These are phyloP conservation scores for Oxygymnocypris stewartii DNA, from an alignment of 2,113 vertebrate species.

Conservation along the genomic window DNA sequence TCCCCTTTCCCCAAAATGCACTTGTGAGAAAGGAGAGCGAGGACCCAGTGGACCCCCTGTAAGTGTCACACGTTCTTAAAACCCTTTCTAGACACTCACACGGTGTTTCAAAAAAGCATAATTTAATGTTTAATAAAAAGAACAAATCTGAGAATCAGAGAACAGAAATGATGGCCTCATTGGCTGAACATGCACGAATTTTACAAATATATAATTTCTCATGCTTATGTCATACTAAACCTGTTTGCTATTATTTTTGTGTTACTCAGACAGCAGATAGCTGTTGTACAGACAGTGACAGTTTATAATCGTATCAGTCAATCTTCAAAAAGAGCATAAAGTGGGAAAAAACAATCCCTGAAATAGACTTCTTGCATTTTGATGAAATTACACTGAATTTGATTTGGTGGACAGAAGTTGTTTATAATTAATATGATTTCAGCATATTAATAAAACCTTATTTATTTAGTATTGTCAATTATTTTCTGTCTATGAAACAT, in stretches of 20 bases:
- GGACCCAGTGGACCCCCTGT: constrained; percentile 81
- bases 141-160: neutral
- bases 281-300: neutral
- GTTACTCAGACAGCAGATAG: neutral
- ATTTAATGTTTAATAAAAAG: neutral
- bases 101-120: neutral
- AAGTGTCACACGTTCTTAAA: constrained; percentile 67
- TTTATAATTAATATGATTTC: neutral
- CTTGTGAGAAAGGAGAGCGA: constrained; percentile 85
- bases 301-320: neutral
- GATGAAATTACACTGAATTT: neutral
- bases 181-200: neutral
- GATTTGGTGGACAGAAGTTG: neutral
- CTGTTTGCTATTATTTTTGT: neutral
- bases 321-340: neutral
- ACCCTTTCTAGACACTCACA: neutral
- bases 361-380: neutral
- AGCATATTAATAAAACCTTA: neutral
- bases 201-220: neutral
- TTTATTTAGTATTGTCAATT: neutral
- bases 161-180: neutral
- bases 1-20: constrained; percentile 72
- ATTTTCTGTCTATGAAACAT: neutral
- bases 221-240: neutral
- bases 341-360: too few species aligned